A percentile compares a stretch with the other conserved stretches of the same genome.
phyloP scores from a whole-genome alignment of 2,797 vertebrate species.

The Parauchenoglanis punctatus region DNA sequence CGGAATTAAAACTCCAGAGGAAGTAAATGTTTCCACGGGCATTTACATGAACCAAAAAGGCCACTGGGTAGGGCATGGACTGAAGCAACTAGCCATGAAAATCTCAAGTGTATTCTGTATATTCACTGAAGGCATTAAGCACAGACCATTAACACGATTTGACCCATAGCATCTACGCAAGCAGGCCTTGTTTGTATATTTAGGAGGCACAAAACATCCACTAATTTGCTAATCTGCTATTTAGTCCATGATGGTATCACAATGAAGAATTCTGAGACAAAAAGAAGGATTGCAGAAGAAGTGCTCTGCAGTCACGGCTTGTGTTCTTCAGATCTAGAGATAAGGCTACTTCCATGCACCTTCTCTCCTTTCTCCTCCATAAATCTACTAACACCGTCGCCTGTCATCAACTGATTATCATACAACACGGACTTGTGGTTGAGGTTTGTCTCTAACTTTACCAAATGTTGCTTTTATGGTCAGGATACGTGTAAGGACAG shows the following conservation, averaged over 20 bases:
- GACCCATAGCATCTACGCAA: constrained; percentile 32
- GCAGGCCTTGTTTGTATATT: constrained; percentile 45
- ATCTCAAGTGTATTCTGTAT: constrained; percentile 46
- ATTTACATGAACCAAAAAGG: not conserved
- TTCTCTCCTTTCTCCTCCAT: not conserved
- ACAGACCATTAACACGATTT: constrained; percentile 45
- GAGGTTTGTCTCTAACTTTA: not conserved
- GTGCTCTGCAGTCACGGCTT: not conserved
- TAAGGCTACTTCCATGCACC: not conserved
- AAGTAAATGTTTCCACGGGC: constrained; percentile 27
- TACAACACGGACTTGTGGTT: not conserved
- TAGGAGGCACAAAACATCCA: constrained; percentile 32
- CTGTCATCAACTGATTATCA: not conserved
- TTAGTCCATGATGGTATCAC: not conserved
- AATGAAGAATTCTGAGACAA: not conserved
- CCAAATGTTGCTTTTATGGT: constrained; percentile 20
- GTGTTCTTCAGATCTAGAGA: not conserved
- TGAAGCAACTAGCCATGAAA: constrained; percentile 30
- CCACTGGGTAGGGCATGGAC: not conserved
- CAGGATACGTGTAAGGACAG: not conserved
- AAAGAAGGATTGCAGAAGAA: not conserved
- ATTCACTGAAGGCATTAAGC: constrained; percentile 39
- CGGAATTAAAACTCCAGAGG: not conserved
- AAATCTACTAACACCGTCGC: not conserved
- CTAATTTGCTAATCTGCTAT: not conserved